These are phyloP conservation scores for Andrena cerasifolii DNA, from an alignment of 1,140 invertebrate species.

Conservation along the genomic window DNA sequence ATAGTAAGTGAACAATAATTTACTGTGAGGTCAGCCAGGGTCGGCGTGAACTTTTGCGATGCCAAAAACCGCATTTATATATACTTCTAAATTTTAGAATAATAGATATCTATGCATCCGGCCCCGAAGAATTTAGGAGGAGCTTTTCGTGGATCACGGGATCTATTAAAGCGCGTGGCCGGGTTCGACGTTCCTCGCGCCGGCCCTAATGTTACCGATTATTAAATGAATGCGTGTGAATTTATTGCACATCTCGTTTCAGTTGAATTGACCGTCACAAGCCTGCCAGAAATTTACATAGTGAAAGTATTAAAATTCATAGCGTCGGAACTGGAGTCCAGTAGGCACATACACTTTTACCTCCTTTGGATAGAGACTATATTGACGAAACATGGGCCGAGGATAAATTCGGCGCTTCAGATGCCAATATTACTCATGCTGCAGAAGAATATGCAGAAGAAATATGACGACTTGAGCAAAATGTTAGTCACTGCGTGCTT, in stretches of 20 bases:
- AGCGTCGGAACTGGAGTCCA: slow-evolving; percentile 87
- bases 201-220: too few species aligned
- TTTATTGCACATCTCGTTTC: slow-evolving; percentile 75
- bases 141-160: too few species aligned
- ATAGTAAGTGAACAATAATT: slow-evolving; percentile 85
- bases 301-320: slow-evolving; percentile 89
- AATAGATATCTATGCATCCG: too few species aligned
- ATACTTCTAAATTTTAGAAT: too few species aligned
- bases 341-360: slow-evolving; percentile 94
- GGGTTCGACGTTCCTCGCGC: too few species aligned
- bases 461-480: slow-evolving; percentile 91
- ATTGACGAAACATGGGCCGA: slow-evolving; percentile 85
- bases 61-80: too few species aligned
- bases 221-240: slow-evolving; percentile 16
- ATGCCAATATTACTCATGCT: slow-evolving; percentile 87
- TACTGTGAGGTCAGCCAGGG: too few species aligned
- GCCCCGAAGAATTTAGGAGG: too few species aligned
- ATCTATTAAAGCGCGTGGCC: too few species aligned
- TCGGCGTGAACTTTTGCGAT: too few species aligned
- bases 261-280: slow-evolving; percentile 90
- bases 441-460: slow-evolving; percentile 91
- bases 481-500: slow-evolving; percentile 86
- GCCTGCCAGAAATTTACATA: slow-evolving; percentile 89
- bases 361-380: slow-evolving; percentile 89
- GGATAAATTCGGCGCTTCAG: slow-evolving; percentile 82